Base-by-base conservation (phyloP, 2,888 invertebrate genomes). In the Andrena camellia region DNA sequence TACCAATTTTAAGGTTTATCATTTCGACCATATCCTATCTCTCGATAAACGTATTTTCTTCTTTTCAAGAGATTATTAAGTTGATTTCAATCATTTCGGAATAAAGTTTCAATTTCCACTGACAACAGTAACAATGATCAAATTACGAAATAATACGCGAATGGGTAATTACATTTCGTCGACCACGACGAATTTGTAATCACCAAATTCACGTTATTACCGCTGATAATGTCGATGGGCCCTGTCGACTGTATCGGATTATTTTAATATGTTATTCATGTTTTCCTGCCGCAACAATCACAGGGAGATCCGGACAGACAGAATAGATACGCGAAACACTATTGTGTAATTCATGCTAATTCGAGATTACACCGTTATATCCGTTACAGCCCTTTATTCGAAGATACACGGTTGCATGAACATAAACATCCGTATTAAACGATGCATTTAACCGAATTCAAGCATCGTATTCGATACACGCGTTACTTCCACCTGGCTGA, bases 191-290 rank as follows among this genome's bases (percentile, higher is more conserved):
- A 79, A 79, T 81, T 78, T 59, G 79, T 79, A 74, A 78, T 84
- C 68, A 62, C 31, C 17, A 60, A 66, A 59, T 62, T 33, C 35
- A 52, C 72, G 62, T 66, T 67, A 77, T 66, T 62, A 35, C 67
- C 62, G 23, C 57, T 48, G 67, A 81, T 82, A 81, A 81, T 62
- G 63, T 52, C 76, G 60, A 80, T 52, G 35, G 23, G 67, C 68
- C 63, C 59, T 60, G 63, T 54, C 67, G 76, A 68, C 71, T 48
- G 81, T 50, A 76, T 81, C 77, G 83, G 77, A 83, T 84, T 84
- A 84, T 86, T 75, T 83, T 69, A 78, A 86, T 83, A 81, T 76
- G 76, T 86, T 86, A 86, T 81, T 81, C 68, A 77, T 78, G 60
- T 71, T 68, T 67, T 74, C 63, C 60, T 10, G 23, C 70, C 63